Conservation (phyloP, 2,797 vertebrate genomes). For the Toxotes lorentzi region DNA sequence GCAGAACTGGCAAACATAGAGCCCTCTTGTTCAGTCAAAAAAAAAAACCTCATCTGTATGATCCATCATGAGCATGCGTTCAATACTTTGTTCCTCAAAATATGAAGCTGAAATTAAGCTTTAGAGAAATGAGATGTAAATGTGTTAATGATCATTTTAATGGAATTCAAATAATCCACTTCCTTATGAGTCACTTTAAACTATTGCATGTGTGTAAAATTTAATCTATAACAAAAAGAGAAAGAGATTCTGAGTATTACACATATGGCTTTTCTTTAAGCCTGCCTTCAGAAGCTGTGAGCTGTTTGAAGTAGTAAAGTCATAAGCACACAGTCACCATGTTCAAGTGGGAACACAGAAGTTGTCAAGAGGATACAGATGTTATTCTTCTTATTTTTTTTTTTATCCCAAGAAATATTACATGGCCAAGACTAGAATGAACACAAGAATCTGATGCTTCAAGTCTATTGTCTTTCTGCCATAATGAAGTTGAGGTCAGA, state of each 20-base stretch:
- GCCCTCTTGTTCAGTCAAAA: neutral
- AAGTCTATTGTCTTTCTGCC: neutral
- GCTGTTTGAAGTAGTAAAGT: constrained; percentile 8
- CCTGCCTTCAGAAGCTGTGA: neutral
- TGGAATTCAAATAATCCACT: neutral
- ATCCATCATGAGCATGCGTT: constrained; percentile 37
- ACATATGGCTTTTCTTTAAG: constrained; percentile 3
- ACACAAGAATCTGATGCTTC: neutral
- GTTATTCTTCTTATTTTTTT: constrained; percentile 3
- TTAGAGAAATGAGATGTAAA: constrained; percentile 21
- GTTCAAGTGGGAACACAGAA: constrained; percentile 15
- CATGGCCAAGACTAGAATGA: no score
- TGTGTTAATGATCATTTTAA: constrained; percentile 28
- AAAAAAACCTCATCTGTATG: constrained; percentile 1
- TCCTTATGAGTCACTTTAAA: constrained; percentile 14
- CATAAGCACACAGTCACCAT: neutral
- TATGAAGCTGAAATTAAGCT: constrained; percentile 29
- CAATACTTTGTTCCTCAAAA: constrained; percentile 34
- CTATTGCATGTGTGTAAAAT: neutral
- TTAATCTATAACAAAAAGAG: neutral
- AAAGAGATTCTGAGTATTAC: neutral
- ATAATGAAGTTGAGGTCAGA: constrained; percentile 8
- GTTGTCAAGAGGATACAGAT: neutral
- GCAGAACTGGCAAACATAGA: constrained; percentile 33
- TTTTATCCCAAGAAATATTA: constrained; percentile 22